A percentile compares a stretch with the other conserved stretches of the same genome.
These are phyloP conservation scores for Esperia sulphurella DNA, from an alignment of 2,888 invertebrate genomes.

Conservation along the genomic window DNA sequence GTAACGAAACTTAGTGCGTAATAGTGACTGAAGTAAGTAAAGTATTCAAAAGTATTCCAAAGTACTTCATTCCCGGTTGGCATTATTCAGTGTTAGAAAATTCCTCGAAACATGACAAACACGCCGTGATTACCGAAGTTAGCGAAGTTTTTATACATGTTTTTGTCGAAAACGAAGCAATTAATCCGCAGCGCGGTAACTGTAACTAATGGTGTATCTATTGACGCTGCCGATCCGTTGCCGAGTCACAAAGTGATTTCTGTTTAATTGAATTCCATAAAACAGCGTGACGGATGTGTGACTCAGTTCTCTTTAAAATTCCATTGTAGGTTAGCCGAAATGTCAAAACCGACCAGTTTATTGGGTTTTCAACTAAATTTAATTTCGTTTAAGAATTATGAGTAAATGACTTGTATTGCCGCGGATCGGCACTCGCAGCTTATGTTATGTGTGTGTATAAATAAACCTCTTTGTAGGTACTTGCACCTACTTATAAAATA, in stretches of 20 bases:
- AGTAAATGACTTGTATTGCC: too few species aligned
- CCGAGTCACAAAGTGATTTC: slow-evolving; percentile 27
- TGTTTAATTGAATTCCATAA: slow-evolving; percentile 41
- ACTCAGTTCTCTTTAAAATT: slow-evolving; percentile 13
- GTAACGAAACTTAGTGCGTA: too few species aligned
- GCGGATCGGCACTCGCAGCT: too few species aligned
- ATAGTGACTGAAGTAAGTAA: too few species aligned
- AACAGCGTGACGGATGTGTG: slow-evolving; percentile 34
- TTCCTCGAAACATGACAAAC: slow-evolving; percentile 21
- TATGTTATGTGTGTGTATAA: too few species aligned
- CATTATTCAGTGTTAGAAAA: slow-evolving; percentile 10
- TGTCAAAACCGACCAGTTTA: background rate
- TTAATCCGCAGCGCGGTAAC: slow-evolving; percentile 29
- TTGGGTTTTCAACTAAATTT: background rate
- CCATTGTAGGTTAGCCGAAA: slow-evolving; percentile 1
- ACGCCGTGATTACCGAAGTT: slow-evolving; percentile 16
- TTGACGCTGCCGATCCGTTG: slow-evolving; percentile 23
- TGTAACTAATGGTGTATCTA: slow-evolving; percentile 37
- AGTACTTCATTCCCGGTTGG: slow-evolving; percentile 10
- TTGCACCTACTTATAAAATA: background rate
- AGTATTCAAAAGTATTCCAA: background rate
- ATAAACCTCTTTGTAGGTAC: background rate
- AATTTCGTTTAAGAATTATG: too few species aligned
- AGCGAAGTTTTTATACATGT: slow-evolving; percentile 20
- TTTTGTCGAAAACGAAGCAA: slow-evolving; percentile 28